Conservation (phyloP, 2,888 invertebrate species). For the Agriopis aurantiaria region DNA sequence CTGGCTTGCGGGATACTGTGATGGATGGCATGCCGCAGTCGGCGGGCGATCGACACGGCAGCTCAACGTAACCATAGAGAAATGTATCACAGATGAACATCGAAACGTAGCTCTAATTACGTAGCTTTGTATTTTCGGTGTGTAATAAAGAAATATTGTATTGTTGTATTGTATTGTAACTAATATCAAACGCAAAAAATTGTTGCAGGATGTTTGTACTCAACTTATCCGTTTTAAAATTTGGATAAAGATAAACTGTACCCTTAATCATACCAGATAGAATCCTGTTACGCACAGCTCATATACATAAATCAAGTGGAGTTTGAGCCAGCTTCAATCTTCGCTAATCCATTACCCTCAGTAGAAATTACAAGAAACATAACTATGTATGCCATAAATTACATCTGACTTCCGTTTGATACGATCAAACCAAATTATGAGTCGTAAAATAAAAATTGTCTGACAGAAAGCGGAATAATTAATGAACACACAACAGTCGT, state of each 20-base stretch:
- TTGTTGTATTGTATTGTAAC: too few species aligned
- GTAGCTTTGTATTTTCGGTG: too few species aligned
- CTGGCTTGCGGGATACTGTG: constrained; percentile 28
- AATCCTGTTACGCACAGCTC: too few species aligned
- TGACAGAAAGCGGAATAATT: constrained; percentile 10
- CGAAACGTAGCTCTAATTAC: neutral
- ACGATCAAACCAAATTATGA: constrained; percentile 17
- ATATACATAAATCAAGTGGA: constrained; percentile 6
- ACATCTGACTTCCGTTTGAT: constrained; percentile 20
- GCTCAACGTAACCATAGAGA: neutral
- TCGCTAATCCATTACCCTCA: constrained; percentile 19
- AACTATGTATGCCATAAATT: constrained; percentile 16
- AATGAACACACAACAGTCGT: constrained; percentile 2
- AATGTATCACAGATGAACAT: neutral
- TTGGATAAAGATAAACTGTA: too few species aligned
- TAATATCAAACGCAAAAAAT: too few species aligned
- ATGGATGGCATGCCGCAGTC: constrained; percentile 38
- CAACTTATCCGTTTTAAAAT: too few species aligned
- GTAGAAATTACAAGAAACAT: constrained; percentile 10
- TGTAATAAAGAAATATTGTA: too few species aligned
- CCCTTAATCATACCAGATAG: too few species aligned
- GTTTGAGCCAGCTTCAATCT: constrained; percentile 12
- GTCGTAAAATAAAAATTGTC: constrained; percentile 18
- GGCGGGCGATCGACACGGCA: constrained; percentile 17
- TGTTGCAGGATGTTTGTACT: too few species aligned